Percentiles rank a stretch among this genome's conserved stretches.
These are phyloP conservation scores for Caenorhabditis sp. DNA, from an alignment of 2,888 invertebrate genomes.

Conservation along the genomic window DNA sequence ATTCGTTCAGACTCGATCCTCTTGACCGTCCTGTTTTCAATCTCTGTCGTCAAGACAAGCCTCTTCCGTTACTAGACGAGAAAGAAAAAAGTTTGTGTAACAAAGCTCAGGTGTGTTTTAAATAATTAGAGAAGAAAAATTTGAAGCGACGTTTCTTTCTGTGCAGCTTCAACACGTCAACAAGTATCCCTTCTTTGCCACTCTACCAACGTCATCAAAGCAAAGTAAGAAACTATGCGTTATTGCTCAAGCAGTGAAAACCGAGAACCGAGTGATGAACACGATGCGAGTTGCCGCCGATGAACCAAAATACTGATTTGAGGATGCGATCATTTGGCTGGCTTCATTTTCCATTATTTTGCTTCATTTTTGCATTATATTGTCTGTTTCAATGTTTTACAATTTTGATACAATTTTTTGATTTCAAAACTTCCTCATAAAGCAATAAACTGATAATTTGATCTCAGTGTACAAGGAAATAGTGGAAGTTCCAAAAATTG, in stretches of 20 bases:
- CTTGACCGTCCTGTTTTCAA: constrained; percentile 61
- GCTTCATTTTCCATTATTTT: not conserved
- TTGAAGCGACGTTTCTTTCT: not conserved
- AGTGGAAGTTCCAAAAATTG: too few species aligned
- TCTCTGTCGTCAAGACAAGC: constrained; percentile 66
- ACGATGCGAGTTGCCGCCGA: constrained; percentile 50
- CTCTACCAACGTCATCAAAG: constrained; percentile 77
- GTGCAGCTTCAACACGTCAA: constrained; percentile 74
- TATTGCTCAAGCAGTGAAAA: constrained; percentile 54
- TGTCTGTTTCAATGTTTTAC: not conserved
- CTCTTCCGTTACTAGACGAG: constrained; percentile 64
- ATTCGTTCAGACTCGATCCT: constrained; percentile 46
- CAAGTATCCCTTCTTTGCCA: constrained; percentile 77
- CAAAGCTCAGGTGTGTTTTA: constrained; percentile 64
- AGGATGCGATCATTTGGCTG: not conserved
- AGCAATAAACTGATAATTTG: not conserved
- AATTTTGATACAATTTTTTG: too few species aligned
- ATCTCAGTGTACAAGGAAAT: too few species aligned
- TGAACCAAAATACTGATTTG: constrained; percentile 45
- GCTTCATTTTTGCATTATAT: not conserved
- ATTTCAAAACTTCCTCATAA: too few species aligned
- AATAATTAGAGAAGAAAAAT: too few species aligned
- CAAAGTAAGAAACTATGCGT: constrained; percentile 73
- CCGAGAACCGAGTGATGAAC: constrained; percentile 58
- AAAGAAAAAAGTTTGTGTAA: constrained; percentile 67